phyloP scores from a whole-genome alignment of 2,113 vertebrate genomes.

The Anolis carolinensis region DNA sequence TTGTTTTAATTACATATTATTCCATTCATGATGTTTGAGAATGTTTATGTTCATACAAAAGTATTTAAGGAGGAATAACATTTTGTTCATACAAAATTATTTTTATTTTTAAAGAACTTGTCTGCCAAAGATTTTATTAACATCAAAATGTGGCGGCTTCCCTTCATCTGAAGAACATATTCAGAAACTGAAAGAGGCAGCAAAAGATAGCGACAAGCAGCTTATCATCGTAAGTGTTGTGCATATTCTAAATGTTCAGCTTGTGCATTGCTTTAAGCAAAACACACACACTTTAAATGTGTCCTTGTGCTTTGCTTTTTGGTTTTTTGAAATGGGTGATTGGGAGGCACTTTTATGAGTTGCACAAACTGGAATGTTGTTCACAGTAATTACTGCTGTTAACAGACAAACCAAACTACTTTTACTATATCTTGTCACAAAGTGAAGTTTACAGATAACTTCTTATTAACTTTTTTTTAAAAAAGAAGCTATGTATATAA shows the following conservation, averaged over 20 bases:
- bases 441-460: conserved; percentile 2
- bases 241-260: neutral
- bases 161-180: conserved; percentile 79
- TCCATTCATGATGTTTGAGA: too few relatives aligned
- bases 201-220: conserved; percentile 84
- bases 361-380: neutral
- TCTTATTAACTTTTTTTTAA: neutral
- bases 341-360: neutral
- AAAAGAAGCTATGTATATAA: neutral
- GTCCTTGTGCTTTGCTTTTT: neutral
- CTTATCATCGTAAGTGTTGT: conserved; percentile 83
- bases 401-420: neutral
- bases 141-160: conserved; percentile 67
- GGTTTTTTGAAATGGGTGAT: neutral
- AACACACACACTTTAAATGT: neutral
- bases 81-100: conserved; percentile 32
- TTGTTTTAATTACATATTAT: too few relatives aligned
- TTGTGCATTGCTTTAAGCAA: conserved; percentile 35
- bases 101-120: conserved; percentile 68
- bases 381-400: conserved; percentile 17
- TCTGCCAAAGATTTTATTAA: conserved; percentile 67
- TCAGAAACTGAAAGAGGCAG: conserved; percentile 86
- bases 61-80: neutral
- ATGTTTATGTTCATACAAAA: conserved; percentile 5
- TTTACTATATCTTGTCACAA: neutral